Evolutionary conservation across 2,113 vertebrate species (phyloP).

Genomic region (Aramus guarauna): DNA sequence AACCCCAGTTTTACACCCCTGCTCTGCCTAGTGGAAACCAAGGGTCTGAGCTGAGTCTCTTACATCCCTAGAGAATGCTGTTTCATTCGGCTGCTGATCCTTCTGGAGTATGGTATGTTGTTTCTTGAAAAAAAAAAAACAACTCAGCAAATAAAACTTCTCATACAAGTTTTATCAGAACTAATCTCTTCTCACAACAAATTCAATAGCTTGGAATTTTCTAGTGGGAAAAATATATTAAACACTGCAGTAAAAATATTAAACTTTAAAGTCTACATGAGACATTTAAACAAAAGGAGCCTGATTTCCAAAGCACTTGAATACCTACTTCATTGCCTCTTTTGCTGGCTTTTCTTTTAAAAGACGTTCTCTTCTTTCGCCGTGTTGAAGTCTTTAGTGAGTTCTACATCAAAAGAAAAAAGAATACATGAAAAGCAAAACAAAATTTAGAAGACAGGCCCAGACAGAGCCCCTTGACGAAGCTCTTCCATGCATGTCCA

Average conservation of each 20-base stretch:
- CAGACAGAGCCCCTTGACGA: background rate
- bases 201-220: background rate
- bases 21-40: background rate
- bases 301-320: background rate
- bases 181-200: background rate
- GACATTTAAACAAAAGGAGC: background rate
- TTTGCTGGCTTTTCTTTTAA: slow-evolving; percentile 96
- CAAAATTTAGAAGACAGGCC: slow-evolving; percentile 41
- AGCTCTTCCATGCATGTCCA: slow-evolving; percentile 71
- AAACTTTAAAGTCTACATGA: background rate
- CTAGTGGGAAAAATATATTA: background rate
- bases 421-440: slow-evolving; percentile 59
- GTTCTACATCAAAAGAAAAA: slow-evolving; percentile 66
- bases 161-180: background rate
- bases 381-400: slow-evolving; percentile 89
- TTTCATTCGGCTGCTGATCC: background rate
- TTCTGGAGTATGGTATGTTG: background rate
- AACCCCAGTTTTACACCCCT: background rate
- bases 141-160: background rate
- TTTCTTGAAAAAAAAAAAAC: background rate
- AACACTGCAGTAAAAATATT: background rate
- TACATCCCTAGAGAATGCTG: background rate
- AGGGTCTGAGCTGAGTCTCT: background rate
- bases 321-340: slow-evolving; percentile 91
- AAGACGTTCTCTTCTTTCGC: slow-evolving; percentile 96